phyloP scores from a whole-genome alignment of 2,113 vertebrate species.

The Cephalophus harveyi region DNA sequence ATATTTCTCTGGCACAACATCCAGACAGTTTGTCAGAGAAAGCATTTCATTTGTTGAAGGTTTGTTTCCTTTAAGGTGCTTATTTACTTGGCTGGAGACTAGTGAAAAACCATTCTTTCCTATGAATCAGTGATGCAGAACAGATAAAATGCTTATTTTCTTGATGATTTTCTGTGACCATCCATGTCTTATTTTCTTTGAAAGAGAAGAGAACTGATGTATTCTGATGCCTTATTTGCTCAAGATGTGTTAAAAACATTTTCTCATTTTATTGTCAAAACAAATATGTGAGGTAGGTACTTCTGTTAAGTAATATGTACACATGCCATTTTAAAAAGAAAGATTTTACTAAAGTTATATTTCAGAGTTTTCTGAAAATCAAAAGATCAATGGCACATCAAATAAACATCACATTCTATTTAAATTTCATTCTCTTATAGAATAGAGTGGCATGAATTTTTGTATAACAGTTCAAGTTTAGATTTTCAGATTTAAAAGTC shows the following conservation, averaged over 20 bases:
- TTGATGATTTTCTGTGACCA: not conserved
- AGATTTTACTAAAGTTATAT: not conserved
- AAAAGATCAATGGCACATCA: not conserved
- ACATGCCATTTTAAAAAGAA: conserved; percentile 15
- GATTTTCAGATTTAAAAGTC: not conserved
- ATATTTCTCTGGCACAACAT: not conserved
- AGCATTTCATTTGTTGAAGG: not conserved
- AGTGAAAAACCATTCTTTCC: not conserved
- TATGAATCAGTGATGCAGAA: not conserved
- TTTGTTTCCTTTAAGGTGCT: conserved; percentile 15
- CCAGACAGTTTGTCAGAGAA: conserved; percentile 14
- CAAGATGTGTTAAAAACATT: not conserved
- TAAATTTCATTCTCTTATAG: not conserved
- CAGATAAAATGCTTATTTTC: conserved; percentile 17
- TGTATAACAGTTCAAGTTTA: not conserved
- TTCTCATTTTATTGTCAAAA: conserved; percentile 32
- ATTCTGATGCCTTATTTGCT: not conserved
- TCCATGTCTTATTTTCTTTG: conserved; percentile 1
- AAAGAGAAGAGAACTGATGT: not conserved
- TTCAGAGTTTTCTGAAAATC: not conserved
- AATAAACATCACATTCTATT: not conserved
- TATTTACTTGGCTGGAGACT: conserved; percentile 24
- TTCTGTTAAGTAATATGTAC: not conserved
- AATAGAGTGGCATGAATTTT: not conserved
- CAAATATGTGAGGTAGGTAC: not conserved